Conservation (phyloP, 2,113 vertebrate species). For the Notothenia rossii region DNA sequence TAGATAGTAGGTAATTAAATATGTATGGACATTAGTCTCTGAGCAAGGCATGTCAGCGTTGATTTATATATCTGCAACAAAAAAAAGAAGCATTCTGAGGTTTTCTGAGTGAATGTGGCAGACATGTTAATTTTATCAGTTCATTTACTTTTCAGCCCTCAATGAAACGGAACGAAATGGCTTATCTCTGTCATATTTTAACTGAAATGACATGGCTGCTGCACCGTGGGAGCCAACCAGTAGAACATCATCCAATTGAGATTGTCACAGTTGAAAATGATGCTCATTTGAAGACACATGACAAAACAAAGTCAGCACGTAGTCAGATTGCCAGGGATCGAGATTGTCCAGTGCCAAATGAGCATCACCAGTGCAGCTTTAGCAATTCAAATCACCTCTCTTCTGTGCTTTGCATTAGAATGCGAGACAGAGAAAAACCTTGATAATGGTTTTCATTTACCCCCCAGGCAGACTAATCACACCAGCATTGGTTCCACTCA, state of each 20-base stretch:
- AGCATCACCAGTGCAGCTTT: slow-evolving; percentile 50
- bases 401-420: slow-evolving; percentile 73
- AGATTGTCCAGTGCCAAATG: slow-evolving; percentile 66
- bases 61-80: slow-evolving; percentile 5
- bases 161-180: slow-evolving; percentile 31
- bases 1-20: slow-evolving; percentile 26
- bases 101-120: slow-evolving; percentile 12
- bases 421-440: slow-evolving; percentile 71
- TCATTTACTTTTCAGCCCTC: slow-evolving; percentile 31
- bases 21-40: slow-evolving; percentile 33
- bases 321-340: slow-evolving; percentile 30
- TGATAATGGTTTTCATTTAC: slow-evolving; percentile 85
- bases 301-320: slow-evolving; percentile 71
- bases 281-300: slow-evolving; percentile 63
- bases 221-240: slow-evolving; percentile 23
- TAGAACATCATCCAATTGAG: slow-evolving; percentile 43
- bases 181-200: slow-evolving; percentile 24
- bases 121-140: slow-evolving; percentile 15
- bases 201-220: slow-evolving; percentile 37
- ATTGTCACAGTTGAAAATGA: slow-evolving; percentile 62
- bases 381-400: slow-evolving; percentile 73
- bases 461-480: slow-evolving; percentile 82
- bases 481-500: slow-evolving; percentile 74
- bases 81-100: background rate
- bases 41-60: slow-evolving; percentile 3